Conservation (phyloP, 1,140 invertebrate genomes). For the Drosophila rufa region DNA sequence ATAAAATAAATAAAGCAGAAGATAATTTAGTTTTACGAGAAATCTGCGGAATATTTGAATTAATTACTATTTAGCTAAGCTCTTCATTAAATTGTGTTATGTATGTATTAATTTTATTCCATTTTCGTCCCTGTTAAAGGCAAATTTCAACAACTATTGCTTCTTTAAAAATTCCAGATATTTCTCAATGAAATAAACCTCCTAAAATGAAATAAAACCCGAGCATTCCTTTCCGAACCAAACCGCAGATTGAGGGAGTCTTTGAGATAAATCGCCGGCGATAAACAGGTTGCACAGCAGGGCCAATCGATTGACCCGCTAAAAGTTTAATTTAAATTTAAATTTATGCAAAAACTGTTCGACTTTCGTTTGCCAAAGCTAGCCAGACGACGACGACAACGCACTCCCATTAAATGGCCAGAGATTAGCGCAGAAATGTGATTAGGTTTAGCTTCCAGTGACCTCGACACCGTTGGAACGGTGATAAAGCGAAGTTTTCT, state of each 20-base stretch:
- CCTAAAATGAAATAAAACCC: neutral
- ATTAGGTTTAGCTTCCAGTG: slow-evolving; percentile 26
- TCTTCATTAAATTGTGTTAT: no score
- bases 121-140: neutral
- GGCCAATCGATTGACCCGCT: slow-evolving; percentile 37
- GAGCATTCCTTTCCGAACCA: neutral
- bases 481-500: slow-evolving; percentile 33
- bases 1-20: no score
- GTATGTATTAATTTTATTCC: neutral
- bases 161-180: no score
- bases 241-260: neutral
- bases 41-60: no score
- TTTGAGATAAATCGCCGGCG: neutral
- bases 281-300: slow-evolving; percentile 24
- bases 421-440: slow-evolving; percentile 40
- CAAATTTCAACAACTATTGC: neutral
- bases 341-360: slow-evolving; percentile 59
- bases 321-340: slow-evolving; percentile 10
- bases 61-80: neutral
- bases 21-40: no score
- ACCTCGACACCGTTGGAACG: slow-evolving; percentile 43
- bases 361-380: slow-evolving; percentile 36
- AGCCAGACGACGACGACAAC: slow-evolving; percentile 7
- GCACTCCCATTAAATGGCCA: neutral
- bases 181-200: no score